Percentiles rank a stretch among this genome's conserved stretches.
These are phyloP conservation scores for Catonia carolina DNA, from an alignment of 2,888 invertebrate genomes.

Conservation along the genomic window DNA sequence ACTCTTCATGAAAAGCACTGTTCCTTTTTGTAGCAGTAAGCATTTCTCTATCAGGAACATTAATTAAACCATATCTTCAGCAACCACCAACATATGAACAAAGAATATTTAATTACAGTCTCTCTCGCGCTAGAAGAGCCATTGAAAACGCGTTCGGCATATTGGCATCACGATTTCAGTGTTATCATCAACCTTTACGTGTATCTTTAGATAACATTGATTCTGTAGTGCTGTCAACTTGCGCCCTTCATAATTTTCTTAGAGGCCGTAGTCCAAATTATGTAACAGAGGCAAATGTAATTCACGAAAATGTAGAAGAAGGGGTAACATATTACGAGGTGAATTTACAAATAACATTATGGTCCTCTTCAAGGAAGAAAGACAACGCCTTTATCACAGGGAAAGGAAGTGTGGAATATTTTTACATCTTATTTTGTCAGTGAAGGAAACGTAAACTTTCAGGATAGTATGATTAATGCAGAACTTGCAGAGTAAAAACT, in stretches of 20 bases:
- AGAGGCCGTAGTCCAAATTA: not conserved
- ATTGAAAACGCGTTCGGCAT: not conserved
- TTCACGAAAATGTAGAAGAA: constrained; percentile 2
- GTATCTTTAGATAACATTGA: constrained; percentile 2
- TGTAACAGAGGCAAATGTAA: not conserved
- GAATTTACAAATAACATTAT: not conserved
- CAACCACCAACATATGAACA: not conserved
- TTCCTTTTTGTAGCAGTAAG: not conserved
- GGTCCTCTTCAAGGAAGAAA: not conserved
- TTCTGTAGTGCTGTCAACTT: constrained; percentile 1
- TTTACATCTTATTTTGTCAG: not conserved
- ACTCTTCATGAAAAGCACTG: not conserved
- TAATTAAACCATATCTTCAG: constrained; percentile 6
- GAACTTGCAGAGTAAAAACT: not conserved
- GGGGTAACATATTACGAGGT: not conserved
- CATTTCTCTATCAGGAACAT: not conserved
- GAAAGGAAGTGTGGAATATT: not conserved
- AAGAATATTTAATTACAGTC: not conserved
- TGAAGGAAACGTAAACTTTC: constrained; percentile 5
- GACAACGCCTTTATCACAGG: not conserved
- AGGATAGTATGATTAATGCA: not conserved
- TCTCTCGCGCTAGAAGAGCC: not conserved
- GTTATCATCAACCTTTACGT: not conserved
- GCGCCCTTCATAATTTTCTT: not conserved
- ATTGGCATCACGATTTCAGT: not conserved